Conservation (phyloP, 2,797 vertebrate genomes). For the Ceyx erithaca region DNA sequence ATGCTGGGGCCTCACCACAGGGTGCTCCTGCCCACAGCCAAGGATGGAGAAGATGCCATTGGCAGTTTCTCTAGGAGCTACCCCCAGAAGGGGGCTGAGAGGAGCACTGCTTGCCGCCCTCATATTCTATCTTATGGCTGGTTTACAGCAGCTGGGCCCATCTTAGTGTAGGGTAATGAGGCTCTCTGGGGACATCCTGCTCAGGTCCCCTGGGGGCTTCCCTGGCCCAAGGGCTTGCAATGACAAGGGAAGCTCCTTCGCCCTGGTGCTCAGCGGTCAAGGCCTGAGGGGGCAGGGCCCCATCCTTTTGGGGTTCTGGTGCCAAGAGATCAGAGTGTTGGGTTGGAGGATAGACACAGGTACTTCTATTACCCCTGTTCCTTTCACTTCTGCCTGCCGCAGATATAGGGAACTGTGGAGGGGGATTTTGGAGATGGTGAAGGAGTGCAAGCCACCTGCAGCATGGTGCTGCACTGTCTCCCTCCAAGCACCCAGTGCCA, state of each 20-base stretch:
- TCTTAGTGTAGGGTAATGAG: not conserved
- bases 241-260: not conserved
- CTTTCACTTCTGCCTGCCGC: not conserved
- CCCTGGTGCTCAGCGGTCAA: not conserved
- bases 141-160: not conserved
- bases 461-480: not conserved
- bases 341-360: accelerated
- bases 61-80: not conserved
- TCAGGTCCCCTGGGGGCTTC: not conserved
- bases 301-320: not conserved
- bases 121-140: not conserved
- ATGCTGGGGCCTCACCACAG: not conserved
- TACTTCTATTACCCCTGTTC: not conserved
- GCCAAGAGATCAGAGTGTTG: not conserved
- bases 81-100: not conserved
- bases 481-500: not conserved
- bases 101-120: not conserved
- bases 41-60: not conserved
- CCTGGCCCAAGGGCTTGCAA: not conserved
- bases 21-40: not conserved
- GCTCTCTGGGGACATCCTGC: not conserved
- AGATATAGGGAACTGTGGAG: not conserved
- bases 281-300: not conserved
- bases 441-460: not conserved
- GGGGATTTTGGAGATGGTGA: not conserved